Base-by-base conservation (phyloP, 2,888 invertebrate genomes). In the Machimus atricapillus region DNA sequence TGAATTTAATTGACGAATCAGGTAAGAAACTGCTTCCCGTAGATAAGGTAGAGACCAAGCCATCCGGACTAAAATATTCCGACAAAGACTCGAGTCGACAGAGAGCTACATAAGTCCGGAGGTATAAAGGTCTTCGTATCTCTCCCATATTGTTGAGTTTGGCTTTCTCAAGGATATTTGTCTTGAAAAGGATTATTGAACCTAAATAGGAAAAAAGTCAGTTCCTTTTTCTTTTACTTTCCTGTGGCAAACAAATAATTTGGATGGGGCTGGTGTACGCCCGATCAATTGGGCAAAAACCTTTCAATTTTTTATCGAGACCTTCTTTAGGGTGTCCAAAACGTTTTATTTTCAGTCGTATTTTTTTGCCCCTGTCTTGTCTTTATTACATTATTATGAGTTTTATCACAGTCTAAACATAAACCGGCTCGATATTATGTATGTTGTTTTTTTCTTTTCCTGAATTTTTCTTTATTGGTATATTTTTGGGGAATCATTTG, bases 31-130 rank as follows among this genome's bases (percentile, higher is more conserved):
- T 79, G 79, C n/a, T 79, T 52, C 31, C 56, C 19, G 23, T 52
- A 79, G 79, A 79, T 79, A 79, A 79, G 79, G 79, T 52, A 52
- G 52, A 52, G 31, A 79, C 52, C 79, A 52, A 79, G 52, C 79
- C 52, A 79, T 31, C 79, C 79, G 79, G 23, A 79, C 79, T 79
- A 79, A 79, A 79, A 79, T 79, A 79, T 79, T 79, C 79, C 52
- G 52, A 52, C 66, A 66, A 66, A 66, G 52, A 43, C n/a, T 52
- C 79, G 52, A 40, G 40, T 40, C 40, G 27, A 79, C 66, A 19
- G 56, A 23, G 52, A 79, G 31, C 31, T 79, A n/a, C n/a, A n/a
- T n/a, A 79, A 79, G 56, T 16, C 16, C 46, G 79, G 31, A 23
- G 52, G 23, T 27, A 52, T 23, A 52, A 52, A 79, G 23, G 46